A percentile compares a stretch with the other conserved stretches of the same genome.
Evolutionary conservation across 1,140 invertebrate genomes (phyloP).

Genomic region (Dufourea novaeangliae): DNA sequence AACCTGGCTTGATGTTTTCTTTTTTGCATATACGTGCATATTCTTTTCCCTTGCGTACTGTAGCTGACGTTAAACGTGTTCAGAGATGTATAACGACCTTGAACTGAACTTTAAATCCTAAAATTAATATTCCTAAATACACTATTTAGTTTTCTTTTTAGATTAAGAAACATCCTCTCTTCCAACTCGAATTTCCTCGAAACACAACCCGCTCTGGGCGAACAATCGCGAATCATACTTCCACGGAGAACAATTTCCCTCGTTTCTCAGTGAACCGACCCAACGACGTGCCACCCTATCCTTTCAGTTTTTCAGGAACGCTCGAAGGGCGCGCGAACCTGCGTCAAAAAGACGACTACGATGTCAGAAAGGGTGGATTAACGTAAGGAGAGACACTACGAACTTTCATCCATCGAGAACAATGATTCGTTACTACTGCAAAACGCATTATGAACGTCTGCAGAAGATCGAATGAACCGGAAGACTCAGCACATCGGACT

Average conservation of each 20-base stretch:
- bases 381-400: conserved; percentile 14
- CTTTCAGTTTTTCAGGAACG: conserved; percentile 7
- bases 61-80: no score
- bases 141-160: no score
- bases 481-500: no score
- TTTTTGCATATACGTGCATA: no score
- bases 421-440: conserved; percentile 8
- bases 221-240: neutral
- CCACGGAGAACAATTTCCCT: neutral
- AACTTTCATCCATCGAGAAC: neutral
- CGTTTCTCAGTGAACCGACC: neutral
- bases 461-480: neutral
- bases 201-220: neutral
- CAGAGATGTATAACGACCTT: no score
- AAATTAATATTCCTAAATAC: no score
- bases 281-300: neutral
- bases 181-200: neutral
- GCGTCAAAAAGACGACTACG: neutral
- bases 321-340: neutral
- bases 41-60: no score
- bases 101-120: no score
- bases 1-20: no score
- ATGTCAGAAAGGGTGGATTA: conserved; percentile 10
- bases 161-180: neutral
- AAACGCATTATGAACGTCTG: neutral